Base-by-base conservation (phyloP, 2,888 invertebrate genomes). In the Drosophila differens region DNA sequence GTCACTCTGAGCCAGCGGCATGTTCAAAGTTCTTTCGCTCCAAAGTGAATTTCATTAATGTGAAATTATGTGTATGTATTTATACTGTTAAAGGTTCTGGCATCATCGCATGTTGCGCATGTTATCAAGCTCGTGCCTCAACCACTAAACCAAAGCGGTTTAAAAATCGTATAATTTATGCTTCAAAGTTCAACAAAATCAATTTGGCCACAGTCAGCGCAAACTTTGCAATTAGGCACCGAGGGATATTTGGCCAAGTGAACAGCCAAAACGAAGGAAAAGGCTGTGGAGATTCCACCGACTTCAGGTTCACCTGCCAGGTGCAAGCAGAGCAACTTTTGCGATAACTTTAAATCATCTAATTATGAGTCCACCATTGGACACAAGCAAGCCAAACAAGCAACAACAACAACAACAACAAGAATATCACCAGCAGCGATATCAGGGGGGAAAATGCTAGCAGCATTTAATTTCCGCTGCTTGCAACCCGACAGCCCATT, bases 301-400 rank as follows among this genome's bases (percentile, higher is more conserved):
- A 37, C 22, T 32, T 37, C 60, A 12, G 35, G 37, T 39, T 51
- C 59, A 65, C 58, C 70, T 66, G 53, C 68, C 70, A 79, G 81
- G 60, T 82, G 79, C 74, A 75, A 58, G 79, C 76, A 53, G 33
- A 78, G 76, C 71, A 91, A 90, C 85, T 90, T 90, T 90, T 72
- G 84, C 91, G 87, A 91, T 91, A 91, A 90, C 89, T 85, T 83
- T 91, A 91, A 91, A 91, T 91, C 91, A 91, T 91, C 91, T 91
- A 90, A 91, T 91, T 91, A 91, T 90, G 86, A 85, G 83, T 76
- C 73, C 76, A 72, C 74, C 80, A 82, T 77, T 67, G 85, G 81
- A 77, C 87, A 77, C 87, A 79, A 74, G 82, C 61, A 60, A 62
- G 49, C 74, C 59, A 65, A 33, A n/a, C 57, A 70, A 60, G 52